Base-by-base conservation (phyloP, 2,888 invertebrate genomes). In the Gerosis bhagava region DNA sequence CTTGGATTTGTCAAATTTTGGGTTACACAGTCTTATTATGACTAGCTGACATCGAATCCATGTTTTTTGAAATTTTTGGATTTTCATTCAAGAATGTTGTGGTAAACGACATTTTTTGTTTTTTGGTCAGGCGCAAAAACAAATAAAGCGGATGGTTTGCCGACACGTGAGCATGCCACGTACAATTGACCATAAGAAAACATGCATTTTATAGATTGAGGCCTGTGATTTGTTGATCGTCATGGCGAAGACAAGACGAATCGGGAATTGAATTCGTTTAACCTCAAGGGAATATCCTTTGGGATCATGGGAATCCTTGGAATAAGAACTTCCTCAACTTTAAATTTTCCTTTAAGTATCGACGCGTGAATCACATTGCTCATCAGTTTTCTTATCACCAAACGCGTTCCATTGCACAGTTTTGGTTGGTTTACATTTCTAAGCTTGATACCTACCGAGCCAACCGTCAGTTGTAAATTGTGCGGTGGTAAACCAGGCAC, bases 371-470 rank as follows among this genome's bases (percentile, higher is more conserved):
- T 59, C 6, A 57, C 51, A 53, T 57, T 53, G 36, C 26, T 53
- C 52, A 54, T 60, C 48, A 57, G 31, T 53, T 58, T 58, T 17
- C 45, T 58, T 13, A 58, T 36, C 43, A 51, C 53, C 49, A 57
- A 53, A 47, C 53, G 55, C 44, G 50, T 57, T 15, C 55, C 56
- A 36, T 56, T 58, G 46, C 56, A 57, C 16, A 58, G 54, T 57
- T 52, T 53, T 50, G 51, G 57, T 54, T 52, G 51, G 48, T 60
- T 60, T 45, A 59, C 21, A 29, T 63, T 60, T 50, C 61, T 36
- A 44, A 64, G 65, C 67, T 67, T 62, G 49, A 64, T 70, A 11
- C 65, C 55, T 54, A 57, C 52, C 3, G 60, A 56, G 49, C 65
- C 46, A 32, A 32, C 32, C 34, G 40, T 40, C 13, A 47, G 34